Percentiles rank a stretch among this genome's conserved stretches.
These are phyloP conservation scores for Tachuris rubrigastra DNA, from an alignment of 2,113 vertebrate species.

Conservation along the genomic window DNA sequence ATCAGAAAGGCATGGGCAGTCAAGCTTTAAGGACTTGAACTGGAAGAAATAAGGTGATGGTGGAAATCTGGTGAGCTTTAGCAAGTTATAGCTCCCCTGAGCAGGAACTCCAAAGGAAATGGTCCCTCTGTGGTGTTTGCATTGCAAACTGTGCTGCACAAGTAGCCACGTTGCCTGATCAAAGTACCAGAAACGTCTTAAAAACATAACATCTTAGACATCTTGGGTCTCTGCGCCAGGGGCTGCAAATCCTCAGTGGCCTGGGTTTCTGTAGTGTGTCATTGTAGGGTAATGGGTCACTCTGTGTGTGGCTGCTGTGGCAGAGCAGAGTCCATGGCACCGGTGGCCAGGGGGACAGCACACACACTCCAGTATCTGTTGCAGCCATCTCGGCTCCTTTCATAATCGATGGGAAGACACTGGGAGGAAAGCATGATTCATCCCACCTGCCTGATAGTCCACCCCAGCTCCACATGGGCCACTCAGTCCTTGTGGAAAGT, in stretches of 20 bases:
- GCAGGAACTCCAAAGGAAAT: not conserved
- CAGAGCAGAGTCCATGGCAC: rapidly evolving
- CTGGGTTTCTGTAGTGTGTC: rapidly evolving
- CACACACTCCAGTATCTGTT: not conserved
- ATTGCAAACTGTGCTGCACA: not conserved
- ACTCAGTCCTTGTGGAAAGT: not conserved
- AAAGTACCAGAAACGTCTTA: not conserved
- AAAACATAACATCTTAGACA: not conserved
- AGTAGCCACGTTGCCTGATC: not conserved
- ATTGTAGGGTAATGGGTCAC: not conserved
- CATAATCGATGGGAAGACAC: constrained; percentile 14
- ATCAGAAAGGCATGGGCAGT: not conserved
- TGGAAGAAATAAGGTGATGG: not conserved
- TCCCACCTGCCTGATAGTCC: not conserved
- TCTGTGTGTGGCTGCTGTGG: not conserved
- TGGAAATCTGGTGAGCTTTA: not conserved
- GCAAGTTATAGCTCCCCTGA: not conserved
- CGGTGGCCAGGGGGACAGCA: not conserved
- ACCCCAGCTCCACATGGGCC: not conserved
- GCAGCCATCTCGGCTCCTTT: constrained; percentile 58
- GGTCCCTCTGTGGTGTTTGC: not conserved
- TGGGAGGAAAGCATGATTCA: not conserved
- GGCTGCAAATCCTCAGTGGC: not conserved
- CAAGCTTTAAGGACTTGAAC: not conserved
- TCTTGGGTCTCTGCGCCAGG: not conserved